Conservation (phyloP, 1,140 invertebrate species). For the Leptinotarsa undecemlineata region DNA sequence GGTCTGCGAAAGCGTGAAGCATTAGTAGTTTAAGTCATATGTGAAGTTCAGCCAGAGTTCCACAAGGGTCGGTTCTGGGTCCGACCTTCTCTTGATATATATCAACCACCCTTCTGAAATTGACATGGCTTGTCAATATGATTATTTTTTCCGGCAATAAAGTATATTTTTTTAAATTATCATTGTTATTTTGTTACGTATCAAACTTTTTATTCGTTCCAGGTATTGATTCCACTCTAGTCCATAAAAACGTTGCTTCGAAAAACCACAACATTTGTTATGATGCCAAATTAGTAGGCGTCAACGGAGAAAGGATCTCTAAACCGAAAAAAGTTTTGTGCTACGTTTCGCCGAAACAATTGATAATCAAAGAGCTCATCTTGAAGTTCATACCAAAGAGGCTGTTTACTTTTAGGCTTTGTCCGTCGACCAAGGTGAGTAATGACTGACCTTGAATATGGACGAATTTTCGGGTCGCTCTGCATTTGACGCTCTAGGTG, state of each 20-base stretch:
- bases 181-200: not conserved
- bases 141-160: no score
- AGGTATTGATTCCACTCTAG: conserved; percentile 80
- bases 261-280: conserved; percentile 85
- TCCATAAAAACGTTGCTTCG: conserved; percentile 84
- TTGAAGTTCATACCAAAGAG: conserved; percentile 90
- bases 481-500: no score
- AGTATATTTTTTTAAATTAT: not conserved
- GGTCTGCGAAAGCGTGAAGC: no score
- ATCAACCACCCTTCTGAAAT: no score
- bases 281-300: conserved; percentile 77
- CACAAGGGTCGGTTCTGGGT: no score
- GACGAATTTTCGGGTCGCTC: not conserved
- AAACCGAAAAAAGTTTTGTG: conserved; percentile 87
- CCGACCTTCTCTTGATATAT: no score
- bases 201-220: conserved; percentile 37
- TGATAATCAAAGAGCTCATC: conserved; percentile 90
- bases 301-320: conserved; percentile 64
- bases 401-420: conserved; percentile 88
- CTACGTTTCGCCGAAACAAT: conserved; percentile 84
- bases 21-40: no score
- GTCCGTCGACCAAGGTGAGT: conserved; percentile 85
- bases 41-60: no score
- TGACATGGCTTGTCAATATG: no score
- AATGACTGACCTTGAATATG: not conserved